phyloP scores from a whole-genome alignment of 2,797 vertebrate genomes.

The Gallinago nigripennis region DNA sequence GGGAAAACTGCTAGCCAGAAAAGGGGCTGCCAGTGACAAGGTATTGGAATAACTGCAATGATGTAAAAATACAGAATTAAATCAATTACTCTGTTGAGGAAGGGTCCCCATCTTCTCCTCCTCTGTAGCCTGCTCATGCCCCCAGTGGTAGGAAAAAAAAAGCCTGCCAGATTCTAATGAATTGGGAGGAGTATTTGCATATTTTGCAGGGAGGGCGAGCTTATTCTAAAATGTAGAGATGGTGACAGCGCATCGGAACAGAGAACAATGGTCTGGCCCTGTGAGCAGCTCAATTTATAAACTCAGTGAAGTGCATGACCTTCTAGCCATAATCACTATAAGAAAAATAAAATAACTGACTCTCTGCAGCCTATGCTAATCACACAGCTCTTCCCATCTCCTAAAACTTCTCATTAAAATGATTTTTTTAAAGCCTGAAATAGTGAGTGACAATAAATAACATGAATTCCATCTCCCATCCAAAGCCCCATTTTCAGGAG shows the following conservation, averaged over 20 bases:
- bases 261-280: not conserved
- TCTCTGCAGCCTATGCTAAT: not conserved
- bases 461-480: constrained; percentile 37
- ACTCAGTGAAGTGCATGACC: not conserved
- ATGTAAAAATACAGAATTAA: not conserved
- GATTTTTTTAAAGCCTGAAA: constrained; percentile 5
- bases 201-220: accelerated
- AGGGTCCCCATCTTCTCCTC: not conserved
- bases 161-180: not conserved
- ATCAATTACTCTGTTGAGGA: not conserved
- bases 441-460: constrained; percentile 52
- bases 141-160: not conserved
- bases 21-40: not conserved
- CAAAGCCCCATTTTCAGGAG: constrained; percentile 38
- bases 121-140: not conserved
- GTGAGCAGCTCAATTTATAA: not conserved
- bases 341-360: constrained; percentile 1
- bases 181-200: not conserved
- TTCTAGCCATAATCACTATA: not conserved
- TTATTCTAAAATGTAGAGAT: not conserved
- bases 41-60: not conserved
- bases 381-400: not conserved
- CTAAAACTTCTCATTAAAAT: constrained; percentile 20
- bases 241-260: not conserved
- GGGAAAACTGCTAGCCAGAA: not conserved